Percentiles rank a stretch among this genome's conserved stretches.
These are phyloP conservation scores for Diabrotica balteata DNA, from an alignment of 2,888 invertebrate species.

Conservation along the genomic window DNA sequence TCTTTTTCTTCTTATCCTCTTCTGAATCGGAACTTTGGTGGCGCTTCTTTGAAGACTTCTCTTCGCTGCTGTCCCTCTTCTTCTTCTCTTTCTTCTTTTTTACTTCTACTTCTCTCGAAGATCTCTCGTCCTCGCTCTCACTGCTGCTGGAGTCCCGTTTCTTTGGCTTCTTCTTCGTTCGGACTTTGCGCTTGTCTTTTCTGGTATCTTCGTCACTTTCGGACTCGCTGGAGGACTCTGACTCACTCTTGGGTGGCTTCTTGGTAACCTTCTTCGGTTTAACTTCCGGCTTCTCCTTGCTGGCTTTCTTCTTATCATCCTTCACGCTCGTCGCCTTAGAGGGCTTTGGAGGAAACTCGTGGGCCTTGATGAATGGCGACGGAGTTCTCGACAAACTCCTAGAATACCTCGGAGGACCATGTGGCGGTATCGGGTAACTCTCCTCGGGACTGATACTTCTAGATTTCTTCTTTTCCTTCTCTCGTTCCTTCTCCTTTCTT, in stretches of 20 bases:
- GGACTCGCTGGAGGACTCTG: slow-evolving; percentile 57
- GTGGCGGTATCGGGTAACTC: slow-evolving; percentile 55
- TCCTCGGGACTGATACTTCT: slow-evolving; percentile 55
- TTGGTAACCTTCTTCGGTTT: slow-evolving; percentile 56
- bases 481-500: slow-evolving; percentile 46
- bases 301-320: slow-evolving; percentile 62
- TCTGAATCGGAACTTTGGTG: slow-evolving; percentile 69
- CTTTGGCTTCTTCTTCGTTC: slow-evolving; percentile 55
- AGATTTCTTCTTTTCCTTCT: slow-evolving; percentile 54
- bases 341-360: slow-evolving; percentile 66
- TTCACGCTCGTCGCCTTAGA: slow-evolving; percentile 51
- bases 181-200: slow-evolving; percentile 51
- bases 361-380: slow-evolving; percentile 80
- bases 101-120: slow-evolving; percentile 58
- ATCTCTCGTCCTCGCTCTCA: slow-evolving; percentile 59
- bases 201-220: slow-evolving; percentile 56
- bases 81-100: slow-evolving; percentile 61
- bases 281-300: slow-evolving; percentile 50
- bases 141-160: slow-evolving; percentile 63
- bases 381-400: slow-evolving; percentile 85
- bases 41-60: slow-evolving; percentile 64
- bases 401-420: slow-evolving; percentile 66
- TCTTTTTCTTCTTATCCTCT: slow-evolving; percentile 67
- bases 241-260: slow-evolving; percentile 56
- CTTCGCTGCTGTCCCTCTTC: slow-evolving; percentile 62